Conservation (phyloP, 2,113 vertebrate genomes). For the Rhagologus leucostigma region DNA sequence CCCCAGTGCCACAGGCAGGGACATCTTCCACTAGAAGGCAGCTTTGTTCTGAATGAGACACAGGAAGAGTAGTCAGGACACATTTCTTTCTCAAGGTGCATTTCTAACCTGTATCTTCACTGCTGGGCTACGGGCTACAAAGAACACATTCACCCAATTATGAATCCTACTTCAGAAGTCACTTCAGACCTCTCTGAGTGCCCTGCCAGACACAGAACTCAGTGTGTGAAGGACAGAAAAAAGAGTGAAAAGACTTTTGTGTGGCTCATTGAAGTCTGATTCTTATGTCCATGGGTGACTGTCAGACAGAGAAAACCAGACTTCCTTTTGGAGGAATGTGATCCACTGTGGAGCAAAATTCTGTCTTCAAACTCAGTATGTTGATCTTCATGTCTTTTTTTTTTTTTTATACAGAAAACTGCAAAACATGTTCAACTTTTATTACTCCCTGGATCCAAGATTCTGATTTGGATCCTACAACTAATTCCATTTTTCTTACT, state of each 20-base stretch:
- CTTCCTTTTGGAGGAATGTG: not conserved
- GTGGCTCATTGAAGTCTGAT: not conserved
- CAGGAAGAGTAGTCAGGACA: not conserved
- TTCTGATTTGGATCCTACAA: not conserved
- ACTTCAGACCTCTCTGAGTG: not conserved
- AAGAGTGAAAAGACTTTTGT: not conserved
- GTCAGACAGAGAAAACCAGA: not conserved
- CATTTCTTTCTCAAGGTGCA: not conserved
- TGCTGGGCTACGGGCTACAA: fast-evolving
- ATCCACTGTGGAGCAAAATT: not conserved
- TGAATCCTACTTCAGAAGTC: not conserved
- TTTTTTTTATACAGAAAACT: not conserved
- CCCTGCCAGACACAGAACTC: not conserved
- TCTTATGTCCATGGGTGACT: not conserved
- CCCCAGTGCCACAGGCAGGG: not conserved
- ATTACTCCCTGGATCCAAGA: not conserved
- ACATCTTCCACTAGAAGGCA: not conserved
- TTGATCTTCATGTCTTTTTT: not conserved
- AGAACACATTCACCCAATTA: not conserved
- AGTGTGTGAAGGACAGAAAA: not conserved
- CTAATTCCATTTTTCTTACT: not conserved
- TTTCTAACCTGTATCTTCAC: not conserved
- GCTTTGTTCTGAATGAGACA: not conserved
- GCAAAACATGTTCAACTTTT: not conserved
- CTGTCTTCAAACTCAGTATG: not conserved